Evolutionary conservation across 2,888 invertebrate genomes (phyloP).

Genomic region (Syritta pipiens): DNA sequence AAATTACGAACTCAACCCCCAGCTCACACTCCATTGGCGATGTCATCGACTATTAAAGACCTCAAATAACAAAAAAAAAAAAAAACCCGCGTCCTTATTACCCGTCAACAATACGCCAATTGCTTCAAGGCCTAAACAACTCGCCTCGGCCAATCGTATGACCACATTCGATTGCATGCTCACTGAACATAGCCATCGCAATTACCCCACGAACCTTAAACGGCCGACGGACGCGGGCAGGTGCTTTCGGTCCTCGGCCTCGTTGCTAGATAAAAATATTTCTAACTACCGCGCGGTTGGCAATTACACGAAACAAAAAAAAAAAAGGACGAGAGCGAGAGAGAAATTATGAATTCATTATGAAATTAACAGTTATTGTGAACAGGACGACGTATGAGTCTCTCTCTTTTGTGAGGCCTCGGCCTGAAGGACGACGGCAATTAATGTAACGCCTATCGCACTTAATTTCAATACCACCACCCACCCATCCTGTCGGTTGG

Average conservation of each 20-base stretch:
- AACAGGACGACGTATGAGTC: constrained; percentile 19
- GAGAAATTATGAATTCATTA: constrained; percentile 77
- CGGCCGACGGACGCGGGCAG: too few species aligned
- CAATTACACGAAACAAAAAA: constrained; percentile 47
- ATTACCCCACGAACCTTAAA: too few species aligned
- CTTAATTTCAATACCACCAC: constrained; percentile 52
- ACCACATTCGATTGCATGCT: constrained; percentile 57
- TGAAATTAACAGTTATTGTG: constrained; percentile 76
- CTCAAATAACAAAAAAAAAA: constrained; percentile 2
- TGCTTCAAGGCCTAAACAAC: constrained; percentile 5
- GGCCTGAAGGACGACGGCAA: constrained; percentile 39
- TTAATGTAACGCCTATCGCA: constrained; percentile 62
- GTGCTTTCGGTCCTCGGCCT: too few species aligned
- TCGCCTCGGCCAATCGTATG: constrained; percentile 13
- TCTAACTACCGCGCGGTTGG: constrained; percentile 57
- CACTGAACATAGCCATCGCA: constrained; percentile 54
- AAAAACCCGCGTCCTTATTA: constrained; percentile 37
- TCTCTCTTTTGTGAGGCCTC: constrained; percentile 9
- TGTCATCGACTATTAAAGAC: constrained; percentile 44
- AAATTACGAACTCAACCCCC: constrained; percentile 25
- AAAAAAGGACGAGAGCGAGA: not conserved
- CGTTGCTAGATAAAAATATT: constrained; percentile 58
- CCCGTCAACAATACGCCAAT: constrained; percentile 38
- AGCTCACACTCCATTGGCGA: constrained; percentile 3
- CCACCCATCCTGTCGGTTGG: constrained; percentile 3